Evolutionary conservation across 2,113 vertebrate species (phyloP).

Genomic region (Dasyprocta punctata): DNA sequence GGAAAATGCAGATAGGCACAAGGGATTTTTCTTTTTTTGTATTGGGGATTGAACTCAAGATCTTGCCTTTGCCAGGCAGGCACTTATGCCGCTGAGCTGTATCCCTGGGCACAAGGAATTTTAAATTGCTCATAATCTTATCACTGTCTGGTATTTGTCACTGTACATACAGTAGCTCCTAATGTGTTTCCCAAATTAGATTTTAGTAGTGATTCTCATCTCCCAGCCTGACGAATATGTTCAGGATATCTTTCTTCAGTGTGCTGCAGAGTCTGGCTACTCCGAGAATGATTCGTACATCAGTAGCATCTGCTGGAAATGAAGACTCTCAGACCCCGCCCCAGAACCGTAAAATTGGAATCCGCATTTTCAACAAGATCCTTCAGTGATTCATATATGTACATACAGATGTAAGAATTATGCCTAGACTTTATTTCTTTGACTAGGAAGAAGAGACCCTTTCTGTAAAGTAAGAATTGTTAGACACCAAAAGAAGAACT

Average conservation of each 20-base stretch:
- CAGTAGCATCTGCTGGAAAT: background rate
- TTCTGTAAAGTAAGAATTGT: background rate
- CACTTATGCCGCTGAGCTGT: no score
- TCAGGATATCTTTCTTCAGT: background rate
- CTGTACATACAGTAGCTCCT: background rate
- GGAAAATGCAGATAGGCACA: background rate
- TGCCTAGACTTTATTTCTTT: background rate
- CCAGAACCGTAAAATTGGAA: background rate
- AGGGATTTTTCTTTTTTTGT: background rate
- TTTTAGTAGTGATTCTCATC: background rate
- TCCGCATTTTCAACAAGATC: background rate
- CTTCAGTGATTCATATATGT: background rate
- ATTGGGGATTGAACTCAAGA: no score
- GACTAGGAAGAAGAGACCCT: background rate
- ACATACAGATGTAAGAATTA: background rate
- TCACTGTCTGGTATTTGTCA: background rate
- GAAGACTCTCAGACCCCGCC: background rate
- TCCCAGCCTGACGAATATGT: background rate
- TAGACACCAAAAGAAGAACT: background rate
- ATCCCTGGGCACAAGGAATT: background rate
- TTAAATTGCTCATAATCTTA: background rate
- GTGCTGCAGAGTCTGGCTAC: no score
- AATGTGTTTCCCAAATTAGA: background rate
- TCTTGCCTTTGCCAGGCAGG: no score
- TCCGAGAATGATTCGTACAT: no score